Evolutionary conservation across 2,797 vertebrate species (phyloP).

Genomic region (Schizopygopsis pylzovi): DNA sequence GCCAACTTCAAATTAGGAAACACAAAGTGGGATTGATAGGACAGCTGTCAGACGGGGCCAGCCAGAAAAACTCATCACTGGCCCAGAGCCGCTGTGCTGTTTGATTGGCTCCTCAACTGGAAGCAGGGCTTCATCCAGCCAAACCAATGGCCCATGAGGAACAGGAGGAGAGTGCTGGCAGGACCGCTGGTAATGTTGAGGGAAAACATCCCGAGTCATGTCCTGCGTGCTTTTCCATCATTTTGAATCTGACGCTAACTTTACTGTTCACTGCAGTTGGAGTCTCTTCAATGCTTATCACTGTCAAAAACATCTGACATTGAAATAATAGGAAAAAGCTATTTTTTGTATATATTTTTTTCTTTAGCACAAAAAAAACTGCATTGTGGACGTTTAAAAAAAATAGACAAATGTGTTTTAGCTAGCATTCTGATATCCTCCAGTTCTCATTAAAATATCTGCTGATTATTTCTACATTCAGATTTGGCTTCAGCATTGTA

Average conservation of each 20-base stretch:
- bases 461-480: conserved; percentile 9
- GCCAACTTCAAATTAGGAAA: conserved; percentile 60
- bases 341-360: background rate
- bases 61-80: conserved; percentile 57
- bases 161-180: conserved; percentile 43
- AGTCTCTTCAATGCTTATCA: background rate
- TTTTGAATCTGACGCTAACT: conserved; percentile 12
- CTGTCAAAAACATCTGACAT: conserved; percentile 21
- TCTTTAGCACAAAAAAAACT: background rate
- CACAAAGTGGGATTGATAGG: conserved; percentile 55
- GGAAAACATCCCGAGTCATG: conserved; percentile 32
- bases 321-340: background rate
- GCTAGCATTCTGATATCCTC: background rate
- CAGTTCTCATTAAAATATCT: background rate
- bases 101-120: conserved; percentile 51
- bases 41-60: conserved; percentile 53
- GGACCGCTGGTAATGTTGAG: conserved; percentile 43
- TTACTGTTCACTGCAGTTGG: background rate
- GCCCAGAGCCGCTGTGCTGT: conserved; percentile 33
- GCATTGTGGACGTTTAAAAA: background rate
- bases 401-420: background rate
- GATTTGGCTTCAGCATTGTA: conserved; percentile 10
- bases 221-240: conserved; percentile 21
- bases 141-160: conserved; percentile 50
- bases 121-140: conserved; percentile 41